Conservation (phyloP, 2,888 invertebrate species). For the Ornithoptera priamus region DNA sequence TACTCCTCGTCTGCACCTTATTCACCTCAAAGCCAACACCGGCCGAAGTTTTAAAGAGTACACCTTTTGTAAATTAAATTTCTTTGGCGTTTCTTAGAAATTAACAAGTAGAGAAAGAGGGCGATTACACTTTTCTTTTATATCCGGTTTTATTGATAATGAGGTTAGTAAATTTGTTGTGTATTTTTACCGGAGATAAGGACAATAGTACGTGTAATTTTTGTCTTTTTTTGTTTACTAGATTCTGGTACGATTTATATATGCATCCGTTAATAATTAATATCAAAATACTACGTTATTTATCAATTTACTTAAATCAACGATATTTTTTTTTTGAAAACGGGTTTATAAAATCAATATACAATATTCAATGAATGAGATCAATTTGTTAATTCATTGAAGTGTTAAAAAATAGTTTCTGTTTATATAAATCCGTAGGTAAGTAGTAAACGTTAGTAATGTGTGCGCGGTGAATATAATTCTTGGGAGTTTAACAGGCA, state of each 20-base stretch:
- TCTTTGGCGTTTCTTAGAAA: constrained; percentile 55
- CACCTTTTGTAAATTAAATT: constrained; percentile 60
- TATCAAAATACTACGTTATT: too few relatives aligned
- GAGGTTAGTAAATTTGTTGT: background rate
- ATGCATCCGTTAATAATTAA: too few relatives aligned
- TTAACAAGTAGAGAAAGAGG: constrained; percentile 44
- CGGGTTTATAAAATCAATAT: too few relatives aligned
- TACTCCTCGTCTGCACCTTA: constrained; percentile 64
- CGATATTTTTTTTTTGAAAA: too few relatives aligned
- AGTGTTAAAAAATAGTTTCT: constrained; percentile 33
- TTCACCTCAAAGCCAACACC: constrained; percentile 63
- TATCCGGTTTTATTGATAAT: background rate
- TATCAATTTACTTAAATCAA: too few relatives aligned
- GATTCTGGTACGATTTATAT: too few relatives aligned
- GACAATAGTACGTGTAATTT: too few relatives aligned
- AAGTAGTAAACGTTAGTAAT: constrained; percentile 9
- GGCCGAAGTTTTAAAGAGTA: constrained; percentile 58
- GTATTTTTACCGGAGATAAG: background rate
- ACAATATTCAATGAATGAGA: background rate
- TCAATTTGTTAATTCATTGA: constrained; percentile 26
- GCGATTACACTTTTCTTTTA: constrained; percentile 33
- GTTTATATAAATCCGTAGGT: constrained; percentile 29
- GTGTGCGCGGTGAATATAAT: constrained; percentile 18
- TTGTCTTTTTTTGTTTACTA: too few relatives aligned
- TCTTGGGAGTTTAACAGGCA: constrained; percentile 28